Conservation (phyloP, 2,113 vertebrate genomes). For the Pongo pygmaeus region DNA sequence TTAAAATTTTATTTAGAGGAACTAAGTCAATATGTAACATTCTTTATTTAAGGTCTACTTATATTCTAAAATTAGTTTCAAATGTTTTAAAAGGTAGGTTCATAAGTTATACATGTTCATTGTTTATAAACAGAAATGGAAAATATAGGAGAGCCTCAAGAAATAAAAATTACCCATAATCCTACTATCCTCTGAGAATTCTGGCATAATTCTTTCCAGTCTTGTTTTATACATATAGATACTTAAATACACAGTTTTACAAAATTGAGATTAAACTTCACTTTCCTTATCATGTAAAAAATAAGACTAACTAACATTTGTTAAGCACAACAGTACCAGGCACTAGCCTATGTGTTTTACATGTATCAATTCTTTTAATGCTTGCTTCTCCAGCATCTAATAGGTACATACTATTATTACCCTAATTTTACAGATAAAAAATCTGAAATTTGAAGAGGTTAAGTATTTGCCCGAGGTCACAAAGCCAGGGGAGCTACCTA, state of each 20-base stretch:
- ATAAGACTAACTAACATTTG: constrained; percentile 8
- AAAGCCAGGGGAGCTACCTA: background rate
- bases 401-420: background rate
- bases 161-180: background rate
- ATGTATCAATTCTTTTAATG: background rate
- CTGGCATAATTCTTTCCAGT: background rate
- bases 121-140: background rate
- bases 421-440: background rate
- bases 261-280: constrained; percentile 14
- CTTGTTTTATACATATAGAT: background rate
- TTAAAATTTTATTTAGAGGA: background rate
- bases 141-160: background rate
- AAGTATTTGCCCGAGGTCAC: constrained; percentile 6
- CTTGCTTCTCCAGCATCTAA: background rate
- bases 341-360: background rate
- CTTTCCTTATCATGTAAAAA: constrained; percentile 4
- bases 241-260: background rate
- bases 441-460: background rate
- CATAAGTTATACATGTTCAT: background rate
- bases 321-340: background rate
- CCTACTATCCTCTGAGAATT: background rate
- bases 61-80: constrained; percentile 1
- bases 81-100: background rate
- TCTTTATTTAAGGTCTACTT: background rate
- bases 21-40: constrained; percentile 11